These are phyloP conservation scores for Oophaga pumilio DNA, from an alignment of 2,113 vertebrate species.

Conservation along the genomic window DNA sequence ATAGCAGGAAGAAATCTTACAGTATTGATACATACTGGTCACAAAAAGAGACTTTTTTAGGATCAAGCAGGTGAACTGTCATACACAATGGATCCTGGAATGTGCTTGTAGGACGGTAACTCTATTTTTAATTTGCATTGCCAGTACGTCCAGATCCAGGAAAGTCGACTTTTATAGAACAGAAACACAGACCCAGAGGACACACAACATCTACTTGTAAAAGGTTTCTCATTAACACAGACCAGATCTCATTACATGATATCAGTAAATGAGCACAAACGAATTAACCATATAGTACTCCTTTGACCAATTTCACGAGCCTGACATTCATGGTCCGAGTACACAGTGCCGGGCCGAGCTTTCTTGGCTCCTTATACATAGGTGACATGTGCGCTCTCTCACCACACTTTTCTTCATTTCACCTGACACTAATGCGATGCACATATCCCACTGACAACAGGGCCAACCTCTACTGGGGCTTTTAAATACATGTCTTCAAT, in stretches of 20 bases:
- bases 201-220: conserved; percentile 5
- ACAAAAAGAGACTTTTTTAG: no score
- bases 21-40: not conserved
- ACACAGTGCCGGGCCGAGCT: no score
- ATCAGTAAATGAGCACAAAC: not conserved
- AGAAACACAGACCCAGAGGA: conserved; percentile 34
- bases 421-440: no score
- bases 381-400: no score
- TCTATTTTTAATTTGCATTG: conserved; percentile 29
- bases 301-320: not conserved
- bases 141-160: conserved; percentile 37
- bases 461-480: no score
- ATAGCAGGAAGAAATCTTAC: not conserved
- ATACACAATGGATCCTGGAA: not conserved
- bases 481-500: no score
- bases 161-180: conserved; percentile 14
- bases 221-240: conserved; percentile 41
- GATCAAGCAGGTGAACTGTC: not conserved
- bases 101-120: not conserved
- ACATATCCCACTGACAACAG: no score
- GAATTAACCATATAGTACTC: conserved; percentile 31
- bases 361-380: no score
- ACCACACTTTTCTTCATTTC: no score
- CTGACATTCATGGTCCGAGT: no score
- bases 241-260: conserved; percentile 45